phyloP scores from a whole-genome alignment of 2,888 invertebrate genomes.

The Xanthia icteritia region DNA sequence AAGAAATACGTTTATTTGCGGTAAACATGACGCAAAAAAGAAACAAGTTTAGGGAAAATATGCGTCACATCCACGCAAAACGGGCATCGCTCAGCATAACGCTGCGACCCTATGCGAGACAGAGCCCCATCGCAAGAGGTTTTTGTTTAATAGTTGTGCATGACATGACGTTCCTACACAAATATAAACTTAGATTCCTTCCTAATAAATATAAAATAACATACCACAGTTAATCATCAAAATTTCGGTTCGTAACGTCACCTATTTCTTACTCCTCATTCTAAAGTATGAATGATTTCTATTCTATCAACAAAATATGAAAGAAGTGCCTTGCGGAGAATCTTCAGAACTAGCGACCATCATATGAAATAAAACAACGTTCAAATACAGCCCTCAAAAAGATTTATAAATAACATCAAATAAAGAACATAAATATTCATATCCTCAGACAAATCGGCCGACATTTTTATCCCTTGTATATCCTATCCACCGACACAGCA shows the following conservation, averaged over 20 bases:
- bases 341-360: background rate
- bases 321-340: background rate
- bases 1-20: too few species aligned
- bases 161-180: background rate
- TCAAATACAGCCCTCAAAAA: slow-evolving; percentile 6
- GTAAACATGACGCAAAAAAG: too few species aligned
- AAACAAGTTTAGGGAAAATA: too few species aligned
- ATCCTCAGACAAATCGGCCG: slow-evolving; percentile 69
- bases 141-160: background rate
- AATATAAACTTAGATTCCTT: background rate
- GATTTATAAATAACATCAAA: slow-evolving; percentile 4
- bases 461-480: slow-evolving; percentile 64
- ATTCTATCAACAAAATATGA: background rate
- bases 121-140: too few species aligned
- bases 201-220: background rate
- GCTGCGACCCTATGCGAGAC: too few species aligned
- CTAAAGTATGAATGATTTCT: background rate
- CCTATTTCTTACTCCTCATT: background rate
- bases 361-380: background rate
- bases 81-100: too few species aligned
- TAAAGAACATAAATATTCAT: slow-evolving; percentile 48
- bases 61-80: too few species aligned
- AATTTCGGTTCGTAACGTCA: background rate
- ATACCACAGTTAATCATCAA: background rate
- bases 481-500: slow-evolving; percentile 65